Evolutionary conservation across 35 echinoderm and acorn worm genomes (phyloP), one percentile per base, ranked within the genome.

Genomic region (Antedon bifida): DNA sequence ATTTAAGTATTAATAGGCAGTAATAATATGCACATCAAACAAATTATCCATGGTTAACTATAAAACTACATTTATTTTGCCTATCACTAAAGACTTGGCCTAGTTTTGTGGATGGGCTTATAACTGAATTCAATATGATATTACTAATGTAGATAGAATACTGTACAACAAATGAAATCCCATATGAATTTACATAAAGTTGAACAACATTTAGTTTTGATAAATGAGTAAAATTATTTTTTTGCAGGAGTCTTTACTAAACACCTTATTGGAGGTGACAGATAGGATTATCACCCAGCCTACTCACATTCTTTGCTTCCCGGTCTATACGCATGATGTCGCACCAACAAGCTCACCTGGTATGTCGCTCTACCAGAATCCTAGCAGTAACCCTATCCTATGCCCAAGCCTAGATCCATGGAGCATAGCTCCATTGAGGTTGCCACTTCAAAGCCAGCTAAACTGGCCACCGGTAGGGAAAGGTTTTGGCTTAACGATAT

Each of bases 401-500:
- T 73, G n/a, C 77, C 19, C 82, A 64, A 36, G 44, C 83, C 13
- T 30, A 55, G 76, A 80, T 36, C 80, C 89, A 12, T 96, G 89
- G 86, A 75, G 31, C 4, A 83, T 81, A 39, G 80, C 93, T 4
- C 90, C 93, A 29, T 36, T 91, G 5, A 84, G 87, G 33, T 51
- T 96, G 13, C 87, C 87, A n/a, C 32, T 89, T 26, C 55, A 78
- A 45, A 86, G 74, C 46, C 87, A 81, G 73, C 33, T 91, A 4
- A 39, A 36, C 26, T 96, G 93, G 93, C 87, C 87, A 34, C 84
- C 86, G 19, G 31, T 86, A 0, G 82, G 34, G 13, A 91, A 91
- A 82, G 90, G 90, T 29, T 87, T 96, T 74, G 82, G 86, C 26
- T 0, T 96, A 30, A 86, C 89, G 5, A 56, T 91, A 76, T 96